These are phyloP conservation scores for Ceriagrion tenellum DNA, from an alignment of 2,888 invertebrate genomes.

Conservation along the genomic window DNA sequence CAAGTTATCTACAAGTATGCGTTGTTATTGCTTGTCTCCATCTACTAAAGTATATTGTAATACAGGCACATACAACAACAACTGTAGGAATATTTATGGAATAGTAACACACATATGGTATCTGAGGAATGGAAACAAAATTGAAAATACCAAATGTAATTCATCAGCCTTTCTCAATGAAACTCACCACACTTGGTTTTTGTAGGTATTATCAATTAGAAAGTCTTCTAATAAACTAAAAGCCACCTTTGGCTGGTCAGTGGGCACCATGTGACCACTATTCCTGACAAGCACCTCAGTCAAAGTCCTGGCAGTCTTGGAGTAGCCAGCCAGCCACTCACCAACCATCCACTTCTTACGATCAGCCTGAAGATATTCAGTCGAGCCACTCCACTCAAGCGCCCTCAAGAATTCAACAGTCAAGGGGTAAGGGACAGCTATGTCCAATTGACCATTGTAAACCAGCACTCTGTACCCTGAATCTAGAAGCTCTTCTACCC, in stretches of 20 bases:
- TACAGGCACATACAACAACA: too few species aligned
- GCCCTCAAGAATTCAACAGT: slow-evolving; percentile 89
- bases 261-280: slow-evolving; percentile 91
- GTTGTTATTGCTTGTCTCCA: too few species aligned
- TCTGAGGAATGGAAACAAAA: too few species aligned
- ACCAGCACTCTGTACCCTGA: slow-evolving; percentile 85
- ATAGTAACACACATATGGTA: too few species aligned
- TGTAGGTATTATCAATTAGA: background rate
- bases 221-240: slow-evolving; percentile 77
- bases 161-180: background rate
- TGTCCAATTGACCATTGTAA: slow-evolving; percentile 95
- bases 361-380: slow-evolving; percentile 83
- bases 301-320: slow-evolving; percentile 85
- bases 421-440: slow-evolving; percentile 93
- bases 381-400: slow-evolving; percentile 84
- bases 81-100: too few species aligned
- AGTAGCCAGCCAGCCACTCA: slow-evolving; percentile 87
- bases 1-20: too few species aligned
- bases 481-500: slow-evolving; percentile 85
- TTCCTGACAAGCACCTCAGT: slow-evolving; percentile 87
- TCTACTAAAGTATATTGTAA: too few species aligned
- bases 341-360: slow-evolving; percentile 85
- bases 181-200: background rate
- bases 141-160: background rate
- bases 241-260: slow-evolving; percentile 89